A percentile compares a stretch with the other conserved stretches of the same genome.
These are phyloP conservation scores for Drosophila truncata DNA, from an alignment of 1,140 invertebrate species.

Conservation along the genomic window DNA sequence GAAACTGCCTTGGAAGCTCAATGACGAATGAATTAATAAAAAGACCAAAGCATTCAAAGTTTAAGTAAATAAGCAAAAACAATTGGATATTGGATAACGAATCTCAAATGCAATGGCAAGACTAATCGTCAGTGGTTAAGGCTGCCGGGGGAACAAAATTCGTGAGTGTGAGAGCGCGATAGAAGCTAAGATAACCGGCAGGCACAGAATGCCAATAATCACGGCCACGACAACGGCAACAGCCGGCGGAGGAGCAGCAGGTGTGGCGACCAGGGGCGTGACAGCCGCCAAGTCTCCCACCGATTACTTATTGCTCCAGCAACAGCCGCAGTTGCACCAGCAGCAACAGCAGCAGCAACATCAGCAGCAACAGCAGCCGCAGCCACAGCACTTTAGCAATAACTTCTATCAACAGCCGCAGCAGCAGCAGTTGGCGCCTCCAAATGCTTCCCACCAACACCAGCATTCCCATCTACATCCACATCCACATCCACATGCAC, in stretches of 20 bases:
- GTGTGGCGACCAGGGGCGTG: conserved; percentile 42
- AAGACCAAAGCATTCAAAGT: conserved; percentile 24
- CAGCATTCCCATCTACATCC: conserved; percentile 46
- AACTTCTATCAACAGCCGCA: conserved; percentile 69
- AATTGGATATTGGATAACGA: conserved; percentile 17
- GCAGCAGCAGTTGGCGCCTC: conserved; percentile 67
- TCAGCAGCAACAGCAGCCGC: conserved; percentile 49
- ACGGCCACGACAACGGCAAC: conserved; percentile 55
- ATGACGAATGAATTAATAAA: conserved; percentile 50
- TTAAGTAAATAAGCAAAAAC: conserved; percentile 29
- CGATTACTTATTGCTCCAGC: conserved; percentile 69
- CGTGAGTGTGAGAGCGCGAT: conserved; percentile 25
- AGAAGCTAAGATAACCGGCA: conserved; percentile 15
- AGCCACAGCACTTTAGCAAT: conserved; percentile 64
- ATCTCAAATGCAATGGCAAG: conserved; percentile 43
- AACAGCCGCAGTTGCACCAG: conserved; percentile 40
- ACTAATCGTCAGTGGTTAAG: conserved; percentile 18
- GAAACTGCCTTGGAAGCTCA: conserved; percentile 28
- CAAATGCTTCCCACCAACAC: conserved; percentile 73
- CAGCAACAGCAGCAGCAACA: conserved; percentile 54
- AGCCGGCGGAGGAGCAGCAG: conserved; percentile 43
- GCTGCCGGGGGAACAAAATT: conserved; percentile 15
- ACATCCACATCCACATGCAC: conserved; percentile 58
- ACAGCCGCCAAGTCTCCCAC: conserved; percentile 46
- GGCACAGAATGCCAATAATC: conserved; percentile 58